Conservation (phyloP, 2,888 invertebrate species). For the Mamestra brassicae region DNA sequence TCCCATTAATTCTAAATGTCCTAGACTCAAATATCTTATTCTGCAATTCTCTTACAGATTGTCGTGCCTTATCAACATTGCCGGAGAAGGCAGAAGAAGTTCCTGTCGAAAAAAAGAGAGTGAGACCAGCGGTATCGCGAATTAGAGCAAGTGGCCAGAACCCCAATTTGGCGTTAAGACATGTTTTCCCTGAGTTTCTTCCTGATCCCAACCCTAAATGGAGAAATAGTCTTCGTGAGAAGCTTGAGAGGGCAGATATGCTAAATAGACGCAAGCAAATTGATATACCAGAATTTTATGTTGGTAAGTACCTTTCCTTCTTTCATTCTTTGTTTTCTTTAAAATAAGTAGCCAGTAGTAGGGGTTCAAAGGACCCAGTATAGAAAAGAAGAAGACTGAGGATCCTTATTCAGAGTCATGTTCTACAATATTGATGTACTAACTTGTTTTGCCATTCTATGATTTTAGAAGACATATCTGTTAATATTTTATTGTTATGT, state of each 20-base stretch:
- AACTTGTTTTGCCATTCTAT: no score
- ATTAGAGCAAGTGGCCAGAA: constrained; percentile 71
- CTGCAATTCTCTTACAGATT: constrained; percentile 72
- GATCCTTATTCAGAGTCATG: no score
- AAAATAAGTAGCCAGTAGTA: no score
- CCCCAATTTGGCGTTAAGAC: constrained; percentile 91
- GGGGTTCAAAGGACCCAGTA: not conserved
- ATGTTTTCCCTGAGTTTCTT: constrained; percentile 97
- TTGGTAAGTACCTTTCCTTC: constrained; percentile 91
- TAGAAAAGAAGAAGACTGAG: no score
- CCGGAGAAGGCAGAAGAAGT: constrained; percentile 75
- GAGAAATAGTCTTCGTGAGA: constrained; percentile 96
- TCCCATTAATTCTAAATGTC: not conserved
- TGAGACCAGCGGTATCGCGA: constrained; percentile 54
- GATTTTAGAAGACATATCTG: not conserved
- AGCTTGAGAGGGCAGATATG: constrained; percentile 98
- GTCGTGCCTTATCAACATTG: constrained; percentile 77
- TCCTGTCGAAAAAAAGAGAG: constrained; percentile 19
- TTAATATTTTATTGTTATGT: not conserved
- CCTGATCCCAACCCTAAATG: constrained; percentile 95
- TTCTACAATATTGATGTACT: no score
- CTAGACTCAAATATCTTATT: not conserved
- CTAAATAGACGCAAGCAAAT: constrained; percentile 94
- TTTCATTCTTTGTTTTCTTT: no score
- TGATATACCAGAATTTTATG: constrained; percentile 99